Base-by-base conservation (phyloP, 2,113 vertebrate genomes). In the Tetraodon nigroviridis region DNA sequence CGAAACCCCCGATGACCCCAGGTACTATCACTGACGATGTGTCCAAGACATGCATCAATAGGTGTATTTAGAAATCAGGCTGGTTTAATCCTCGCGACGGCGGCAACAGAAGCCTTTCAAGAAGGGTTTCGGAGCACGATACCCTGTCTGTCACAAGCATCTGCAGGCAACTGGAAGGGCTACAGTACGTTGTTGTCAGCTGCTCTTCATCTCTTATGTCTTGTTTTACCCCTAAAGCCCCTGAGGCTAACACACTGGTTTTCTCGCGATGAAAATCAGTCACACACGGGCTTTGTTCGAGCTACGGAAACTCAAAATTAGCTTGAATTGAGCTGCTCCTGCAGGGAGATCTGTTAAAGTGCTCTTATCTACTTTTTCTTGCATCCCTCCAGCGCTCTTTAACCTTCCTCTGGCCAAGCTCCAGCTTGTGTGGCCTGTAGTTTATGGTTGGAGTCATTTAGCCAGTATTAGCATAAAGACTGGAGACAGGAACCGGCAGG, bases 1-100 rank as follows among this genome's bases (percentile, higher is more conserved):
- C n/a, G n/a, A n/a, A n/a, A n/a, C n/a, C n/a, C n/a, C n/a, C n/a
- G n/a, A n/a, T n/a, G n/a, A n/a, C n/a, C n/a, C n/a, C n/a, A n/a
- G n/a, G n/a, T n/a, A n/a, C n/a, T n/a, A n/a, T n/a, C n/a, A n/a
- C n/a, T n/a, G n/a, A n/a, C n/a, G n/a, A n/a, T n/a, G n/a, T n/a
- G n/a, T n/a, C n/a, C n/a, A n/a, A n/a, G n/a, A n/a, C n/a, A n/a
- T n/a, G n/a, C n/a, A n/a, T n/a, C n/a, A n/a, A n/a, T n/a, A n/a
- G n/a, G n/a, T n/a, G n/a, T n/a, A n/a, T n/a, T n/a, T n/a, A n/a
- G n/a, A n/a, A n/a, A n/a, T n/a, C n/a, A 79, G 78, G 76, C 83
- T 71, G 81, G 73, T 83, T 86, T 87, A 86, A 88, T 85, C 80
- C 85, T 71, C 73, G 58, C 79, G 69, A 79, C 80, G 67, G 75